Conservation (phyloP, 2,888 invertebrate genomes). For the Sycophila texana region DNA sequence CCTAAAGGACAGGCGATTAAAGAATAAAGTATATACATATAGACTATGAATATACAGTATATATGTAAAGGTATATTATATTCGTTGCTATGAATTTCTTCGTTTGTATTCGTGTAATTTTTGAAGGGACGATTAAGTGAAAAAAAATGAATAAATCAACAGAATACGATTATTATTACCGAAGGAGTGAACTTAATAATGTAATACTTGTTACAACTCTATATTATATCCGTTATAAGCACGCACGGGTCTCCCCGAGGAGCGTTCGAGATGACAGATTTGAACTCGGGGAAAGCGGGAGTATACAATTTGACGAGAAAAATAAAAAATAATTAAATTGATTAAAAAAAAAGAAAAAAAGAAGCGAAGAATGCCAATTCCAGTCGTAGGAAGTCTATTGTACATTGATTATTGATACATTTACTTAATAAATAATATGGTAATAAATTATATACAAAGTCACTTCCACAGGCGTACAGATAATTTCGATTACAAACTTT, state of each 20-base stretch:
- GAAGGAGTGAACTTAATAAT: slow-evolving; percentile 53
- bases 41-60: slow-evolving; percentile 57
- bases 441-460: slow-evolving; percentile 76
- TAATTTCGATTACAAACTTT: slow-evolving; percentile 45
- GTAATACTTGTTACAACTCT: slow-evolving; percentile 63
- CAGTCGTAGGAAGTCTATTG: slow-evolving; percentile 74
- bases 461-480: slow-evolving; percentile 61
- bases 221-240: slow-evolving; percentile 60
- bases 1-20: slow-evolving; percentile 33
- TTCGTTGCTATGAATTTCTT: slow-evolving; percentile 58
- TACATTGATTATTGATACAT: slow-evolving; percentile 75
- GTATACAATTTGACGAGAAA: slow-evolving; percentile 40
- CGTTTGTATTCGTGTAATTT: slow-evolving; percentile 61
- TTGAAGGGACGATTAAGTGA: slow-evolving; percentile 46
- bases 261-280: slow-evolving; percentile 50
- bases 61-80: slow-evolving; percentile 55
- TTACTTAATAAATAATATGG: slow-evolving; percentile 70
- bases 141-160: slow-evolving; percentile 13
- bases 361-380: slow-evolving; percentile 64
- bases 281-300: slow-evolving; percentile 28
- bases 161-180: slow-evolving; percentile 59
- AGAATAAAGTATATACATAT: slow-evolving; percentile 52
- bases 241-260: slow-evolving; percentile 51
- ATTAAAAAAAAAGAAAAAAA: slow-evolving; percentile 59
- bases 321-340: slow-evolving; percentile 45